Evolutionary conservation across 2,888 invertebrate species (phyloP), one percentile per base, ranked within the genome.

Genomic region (Petrolisthes manimaculis): DNA sequence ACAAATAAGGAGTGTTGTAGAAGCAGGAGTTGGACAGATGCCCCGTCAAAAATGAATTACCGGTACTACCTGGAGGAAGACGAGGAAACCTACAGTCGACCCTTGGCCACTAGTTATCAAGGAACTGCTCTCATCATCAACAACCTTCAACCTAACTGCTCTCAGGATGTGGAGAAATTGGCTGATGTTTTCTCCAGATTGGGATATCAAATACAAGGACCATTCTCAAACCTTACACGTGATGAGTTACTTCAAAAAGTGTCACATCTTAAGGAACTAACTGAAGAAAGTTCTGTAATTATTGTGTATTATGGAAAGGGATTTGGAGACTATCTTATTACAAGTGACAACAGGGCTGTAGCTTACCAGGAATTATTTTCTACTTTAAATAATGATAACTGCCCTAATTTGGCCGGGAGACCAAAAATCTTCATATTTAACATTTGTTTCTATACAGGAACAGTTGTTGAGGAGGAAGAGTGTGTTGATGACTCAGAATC

Each of bases 61-160:
- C 55, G 3, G 12, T 2, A 0, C 12, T 12, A 24, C 5, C 5
- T n/a, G 21, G 18, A 54, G 3, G 14, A 21, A 18, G 37, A 55
- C 1, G 75, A 75, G 8, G 21, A 55, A 21, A 24, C 56, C 9
- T 75, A 75, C 24, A 75, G 14, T n/a, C 0, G 18, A 71, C 6
- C 14, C n/a, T 24, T 14, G 21, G 5, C 21, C 12, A 21, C 75
- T 51, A 55, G 18, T 0, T 54, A 21, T n/a, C 55, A 8, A 21
- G 84, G 84, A 8, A n/a, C 6, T 53, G 84, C 75, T 21, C 75
- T 84, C 21, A 84, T 84, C 24, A 55, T 84, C 84, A 84, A 84
- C 56, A 84, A 84, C 56, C 75, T 84, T n/a, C n/a, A n/a, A 8
- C 56, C 24, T 55, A 75, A 75, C 4, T 84, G 84, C 24, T 12